Evolutionary conservation across 2,888 invertebrate species (phyloP), one percentile per base, ranked within the genome.

Genomic region (Parnassius mnemosyne): DNA sequence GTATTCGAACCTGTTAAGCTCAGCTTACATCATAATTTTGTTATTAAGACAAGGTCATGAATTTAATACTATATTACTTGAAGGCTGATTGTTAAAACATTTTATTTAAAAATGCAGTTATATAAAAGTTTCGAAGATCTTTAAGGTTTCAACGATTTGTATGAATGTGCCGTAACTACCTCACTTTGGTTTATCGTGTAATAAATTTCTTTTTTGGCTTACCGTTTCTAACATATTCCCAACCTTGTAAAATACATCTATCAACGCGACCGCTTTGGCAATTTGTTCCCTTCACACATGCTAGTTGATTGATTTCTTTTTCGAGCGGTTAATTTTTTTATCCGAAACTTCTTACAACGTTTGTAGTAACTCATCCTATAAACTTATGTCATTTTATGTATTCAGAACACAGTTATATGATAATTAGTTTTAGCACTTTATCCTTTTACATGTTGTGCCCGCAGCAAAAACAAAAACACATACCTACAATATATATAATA

Each of bases 121-220:
- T 49, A 13, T n/a, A 13, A 49, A 13, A 3, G 3, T n/a, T 49
- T 9, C 9, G 3, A 7, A 9, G 7, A n/a, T 49, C 7, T n/a
- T 49, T 49, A 9, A 10, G 20, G 20, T 52, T 12, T 25, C 1
- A 52, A 49, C 5, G 9, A 49, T 49, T 12, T 49, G 16, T 7
- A 13, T 16, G 49, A 13, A 13, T 16, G 1, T 13, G 1, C 7
- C 34, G 34, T 34, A 34, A 34, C 34, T 34, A 34, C 34, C 34
- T 46, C 46, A 46, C 46, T 46, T 46, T 46, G 46, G 46, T 34
- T 46, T 41, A 47, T 42, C 57, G 34, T 46, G 58, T 55, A 58
- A 63, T 63, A 58, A 63, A 63, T 63, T 59, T 63, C 63, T 59
- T 55, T 55, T 59, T 34, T 59, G 63, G 63, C 63, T 63, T 63